These are phyloP conservation scores for Fregetta grallaria DNA, from an alignment of 2,113 vertebrate genomes.

Conservation along the genomic window DNA sequence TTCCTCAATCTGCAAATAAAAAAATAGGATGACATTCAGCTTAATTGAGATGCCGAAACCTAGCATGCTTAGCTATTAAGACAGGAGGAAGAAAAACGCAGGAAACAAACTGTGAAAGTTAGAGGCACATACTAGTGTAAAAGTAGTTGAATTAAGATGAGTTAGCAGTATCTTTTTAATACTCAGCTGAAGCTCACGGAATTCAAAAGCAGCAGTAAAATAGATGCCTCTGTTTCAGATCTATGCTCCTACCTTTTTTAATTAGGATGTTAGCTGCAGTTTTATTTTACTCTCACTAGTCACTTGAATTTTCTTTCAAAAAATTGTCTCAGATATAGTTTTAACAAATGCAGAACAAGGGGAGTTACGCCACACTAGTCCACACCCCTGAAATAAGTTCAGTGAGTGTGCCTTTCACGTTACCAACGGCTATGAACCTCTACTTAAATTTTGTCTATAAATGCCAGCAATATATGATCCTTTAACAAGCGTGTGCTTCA, in stretches of 20 bases:
- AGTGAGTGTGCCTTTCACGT: background rate
- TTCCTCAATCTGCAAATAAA: constrained; percentile 86
- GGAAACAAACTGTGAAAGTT: background rate
- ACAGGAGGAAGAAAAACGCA: background rate
- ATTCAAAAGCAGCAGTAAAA: background rate
- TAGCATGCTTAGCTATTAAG: background rate
- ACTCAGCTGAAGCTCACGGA: background rate
- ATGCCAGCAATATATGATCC: background rate
- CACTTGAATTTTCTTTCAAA: background rate
- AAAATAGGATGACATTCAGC: background rate
- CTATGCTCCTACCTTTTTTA: background rate
- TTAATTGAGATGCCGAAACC: background rate
- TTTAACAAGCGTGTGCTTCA: background rate
- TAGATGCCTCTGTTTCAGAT: background rate
- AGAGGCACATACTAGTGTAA: background rate
- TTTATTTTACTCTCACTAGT: background rate
- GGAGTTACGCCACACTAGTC: background rate
- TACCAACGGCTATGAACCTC: background rate
- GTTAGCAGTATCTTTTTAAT: background rate
- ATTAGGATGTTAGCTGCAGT: background rate
- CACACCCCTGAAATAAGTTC: background rate
- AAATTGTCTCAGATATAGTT: background rate
- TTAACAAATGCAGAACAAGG: background rate
- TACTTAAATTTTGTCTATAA: background rate
- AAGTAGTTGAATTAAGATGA: background rate